Evolutionary conservation across 1,140 invertebrate species (phyloP).

Genomic region (Drosophila rufa): DNA sequence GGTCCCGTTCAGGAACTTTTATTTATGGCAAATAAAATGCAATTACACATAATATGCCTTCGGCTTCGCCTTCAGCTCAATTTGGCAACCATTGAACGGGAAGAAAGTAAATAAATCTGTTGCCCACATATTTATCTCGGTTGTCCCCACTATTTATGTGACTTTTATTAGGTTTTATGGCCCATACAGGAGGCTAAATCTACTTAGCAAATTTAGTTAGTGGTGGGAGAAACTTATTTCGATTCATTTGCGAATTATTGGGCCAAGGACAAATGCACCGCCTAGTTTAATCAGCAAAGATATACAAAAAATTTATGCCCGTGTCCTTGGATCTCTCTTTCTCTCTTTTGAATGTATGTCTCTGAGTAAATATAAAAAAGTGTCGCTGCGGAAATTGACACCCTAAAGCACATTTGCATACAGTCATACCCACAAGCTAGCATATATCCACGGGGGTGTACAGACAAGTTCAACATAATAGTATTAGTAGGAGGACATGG

Average conservation of each 20-base stretch:
- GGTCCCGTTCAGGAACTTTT: conserved; percentile 41
- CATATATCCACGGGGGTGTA: not conserved
- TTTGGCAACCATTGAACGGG: conserved; percentile 35
- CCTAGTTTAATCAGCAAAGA: conserved; percentile 73
- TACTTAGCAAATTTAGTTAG: conserved; percentile 38
- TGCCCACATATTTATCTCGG: conserved; percentile 10
- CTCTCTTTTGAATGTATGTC: not conserved
- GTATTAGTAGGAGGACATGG: too few species aligned
- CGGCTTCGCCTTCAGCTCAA: conserved; percentile 37
- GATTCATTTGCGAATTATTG: conserved; percentile 63
- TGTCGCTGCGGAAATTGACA: conserved; percentile 61
- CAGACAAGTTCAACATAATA: conserved; percentile 1
- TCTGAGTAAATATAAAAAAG: conserved; percentile 48
- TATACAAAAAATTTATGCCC: conserved; percentile 32
- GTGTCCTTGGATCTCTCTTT: conserved; percentile 4
- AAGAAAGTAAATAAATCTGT: conserved; percentile 21
- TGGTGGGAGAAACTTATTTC: conserved; percentile 47
- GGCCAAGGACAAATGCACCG: conserved; percentile 48
- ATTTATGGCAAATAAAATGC: conserved; percentile 77
- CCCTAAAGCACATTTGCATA: conserved; percentile 53
- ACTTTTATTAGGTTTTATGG: conserved; percentile 69
- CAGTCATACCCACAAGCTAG: conserved; percentile 15
- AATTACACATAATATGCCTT: conserved; percentile 68
- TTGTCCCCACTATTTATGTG: conserved; percentile 59
- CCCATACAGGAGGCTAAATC: conserved; percentile 37